These are phyloP conservation scores for Platysteira castanea DNA, from an alignment of 2,113 vertebrate genomes.

Conservation along the genomic window DNA sequence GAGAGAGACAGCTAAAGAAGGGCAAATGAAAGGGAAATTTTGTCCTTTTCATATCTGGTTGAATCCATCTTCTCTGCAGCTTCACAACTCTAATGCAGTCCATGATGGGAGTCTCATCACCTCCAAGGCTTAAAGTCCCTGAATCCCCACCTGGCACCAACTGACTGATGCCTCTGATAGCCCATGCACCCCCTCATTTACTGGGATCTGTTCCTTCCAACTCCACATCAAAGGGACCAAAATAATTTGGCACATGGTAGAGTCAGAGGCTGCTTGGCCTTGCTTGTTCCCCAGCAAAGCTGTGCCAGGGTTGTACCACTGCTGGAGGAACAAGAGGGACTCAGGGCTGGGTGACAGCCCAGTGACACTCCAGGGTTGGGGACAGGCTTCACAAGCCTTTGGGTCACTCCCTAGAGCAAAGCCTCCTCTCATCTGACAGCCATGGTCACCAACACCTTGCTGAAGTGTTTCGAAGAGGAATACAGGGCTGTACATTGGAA, in stretches of 20 bases:
- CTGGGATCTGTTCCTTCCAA: not conserved
- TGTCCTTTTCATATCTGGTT: not conserved
- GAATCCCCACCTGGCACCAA: not conserved
- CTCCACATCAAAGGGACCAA: not conserved
- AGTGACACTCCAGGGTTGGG: not conserved
- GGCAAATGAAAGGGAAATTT: not conserved
- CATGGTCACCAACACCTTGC: not conserved
- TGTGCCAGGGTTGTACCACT: accelerated
- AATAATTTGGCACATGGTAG: not conserved
- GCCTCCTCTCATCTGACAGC: not conserved
- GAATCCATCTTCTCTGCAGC: not conserved
- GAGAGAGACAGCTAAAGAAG: not conserved
- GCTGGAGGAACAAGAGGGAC: not conserved
- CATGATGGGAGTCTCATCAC: not conserved
- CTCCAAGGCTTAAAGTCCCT: not conserved
- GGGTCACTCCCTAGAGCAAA: not conserved
- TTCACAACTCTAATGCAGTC: not conserved
- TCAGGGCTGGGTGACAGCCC: not conserved
- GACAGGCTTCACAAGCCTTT: not conserved
- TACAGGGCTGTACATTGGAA: not conserved
- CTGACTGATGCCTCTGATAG: not conserved
- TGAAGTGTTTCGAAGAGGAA: not conserved
- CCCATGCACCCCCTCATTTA: not conserved
- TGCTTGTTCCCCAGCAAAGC: not conserved
- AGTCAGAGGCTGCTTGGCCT: not conserved